Conservation (phyloP, 2,888 invertebrate species). For the Amphipoea lucens region DNA sequence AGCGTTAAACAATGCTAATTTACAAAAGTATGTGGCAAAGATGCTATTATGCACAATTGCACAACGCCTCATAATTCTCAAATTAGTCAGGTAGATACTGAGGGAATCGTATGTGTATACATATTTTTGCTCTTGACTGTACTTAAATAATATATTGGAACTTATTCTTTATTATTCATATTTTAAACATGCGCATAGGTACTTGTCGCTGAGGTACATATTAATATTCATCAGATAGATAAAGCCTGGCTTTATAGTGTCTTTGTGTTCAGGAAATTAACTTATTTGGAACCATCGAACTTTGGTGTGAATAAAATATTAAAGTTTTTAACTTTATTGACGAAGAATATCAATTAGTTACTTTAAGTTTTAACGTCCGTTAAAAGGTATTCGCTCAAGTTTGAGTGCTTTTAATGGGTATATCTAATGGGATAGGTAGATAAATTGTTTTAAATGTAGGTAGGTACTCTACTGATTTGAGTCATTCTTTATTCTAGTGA, state of each 20-base stretch:
- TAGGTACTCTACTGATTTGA: slow-evolving; percentile 7
- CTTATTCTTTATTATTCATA: slow-evolving; percentile 66
- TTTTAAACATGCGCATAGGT: slow-evolving; percentile 65
- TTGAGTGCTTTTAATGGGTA: slow-evolving; percentile 29
- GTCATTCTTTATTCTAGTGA: slow-evolving; percentile 16
- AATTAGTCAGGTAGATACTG: neutral
- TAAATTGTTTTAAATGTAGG: slow-evolving; percentile 10
- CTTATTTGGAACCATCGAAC: slow-evolving; percentile 47
- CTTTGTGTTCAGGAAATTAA: slow-evolving; percentile 56
- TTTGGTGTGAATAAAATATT: slow-evolving; percentile 34
- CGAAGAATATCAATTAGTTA: slow-evolving; percentile 17
- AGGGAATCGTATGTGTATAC: neutral
- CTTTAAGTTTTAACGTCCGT: slow-evolving; percentile 15
- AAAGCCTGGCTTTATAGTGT: slow-evolving; percentile 46
- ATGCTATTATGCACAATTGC: neutral
- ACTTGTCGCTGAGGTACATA: slow-evolving; percentile 52
- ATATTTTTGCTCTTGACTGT: slow-evolving; percentile 16
- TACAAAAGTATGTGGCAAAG: neutral
- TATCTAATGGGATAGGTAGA: slow-evolving; percentile 20
- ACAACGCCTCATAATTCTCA: neutral
- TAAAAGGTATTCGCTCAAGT: slow-evolving; percentile 18
- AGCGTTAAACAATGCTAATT: neutral
- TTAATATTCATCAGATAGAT: slow-evolving; percentile 67
- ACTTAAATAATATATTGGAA: slow-evolving; percentile 57
- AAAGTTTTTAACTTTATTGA: slow-evolving; percentile 5